phyloP scores from a whole-genome alignment of 2,797 vertebrate genomes.

The Aplochiton taeniatus region DNA sequence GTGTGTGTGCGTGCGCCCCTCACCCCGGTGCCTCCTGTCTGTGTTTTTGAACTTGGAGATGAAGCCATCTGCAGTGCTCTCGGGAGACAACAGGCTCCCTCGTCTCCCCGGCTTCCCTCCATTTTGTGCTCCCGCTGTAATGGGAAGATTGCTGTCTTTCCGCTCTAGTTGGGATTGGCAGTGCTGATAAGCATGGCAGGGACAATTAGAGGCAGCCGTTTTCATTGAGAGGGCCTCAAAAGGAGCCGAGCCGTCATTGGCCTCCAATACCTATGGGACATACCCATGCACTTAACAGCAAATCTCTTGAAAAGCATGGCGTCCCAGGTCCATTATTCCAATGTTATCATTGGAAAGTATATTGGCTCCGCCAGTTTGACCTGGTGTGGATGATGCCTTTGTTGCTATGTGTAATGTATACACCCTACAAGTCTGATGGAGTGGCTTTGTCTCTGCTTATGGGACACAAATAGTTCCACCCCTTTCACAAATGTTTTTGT shows the following conservation, averaged over 20 bases:
- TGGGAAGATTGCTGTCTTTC: slow-evolving; percentile 75
- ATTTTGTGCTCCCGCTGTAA: slow-evolving; percentile 67
- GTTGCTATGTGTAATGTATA: too few relatives aligned
- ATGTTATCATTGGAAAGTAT: too few relatives aligned
- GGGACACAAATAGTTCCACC: neutral
- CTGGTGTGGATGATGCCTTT: neutral
- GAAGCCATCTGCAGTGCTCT: slow-evolving; percentile 74
- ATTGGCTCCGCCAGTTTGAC: neutral
- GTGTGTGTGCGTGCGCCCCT: slow-evolving; percentile 20
- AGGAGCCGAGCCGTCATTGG: slow-evolving; percentile 54
- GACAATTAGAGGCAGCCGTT: slow-evolving; percentile 73
- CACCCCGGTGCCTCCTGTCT: slow-evolving; percentile 58
- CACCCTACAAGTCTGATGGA: neutral
- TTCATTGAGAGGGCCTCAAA: slow-evolving; percentile 65
- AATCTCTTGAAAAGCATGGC: slow-evolving; percentile 1
- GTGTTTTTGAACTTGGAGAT: slow-evolving; percentile 70
- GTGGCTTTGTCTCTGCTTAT: neutral
- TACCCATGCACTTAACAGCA: slow-evolving; percentile 35
- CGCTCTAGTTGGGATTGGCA: slow-evolving; percentile 75
- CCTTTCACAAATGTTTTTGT: too few relatives aligned
- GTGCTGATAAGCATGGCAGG: slow-evolving; percentile 70
- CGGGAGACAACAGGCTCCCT: slow-evolving; percentile 64
- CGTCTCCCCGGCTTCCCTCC: slow-evolving; percentile 57
- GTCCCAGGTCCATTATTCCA: too few relatives aligned
- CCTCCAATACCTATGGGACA: slow-evolving; percentile 43